Base-by-base conservation (phyloP, 2,797 vertebrate genomes). In the Xenentodon cancila region DNA sequence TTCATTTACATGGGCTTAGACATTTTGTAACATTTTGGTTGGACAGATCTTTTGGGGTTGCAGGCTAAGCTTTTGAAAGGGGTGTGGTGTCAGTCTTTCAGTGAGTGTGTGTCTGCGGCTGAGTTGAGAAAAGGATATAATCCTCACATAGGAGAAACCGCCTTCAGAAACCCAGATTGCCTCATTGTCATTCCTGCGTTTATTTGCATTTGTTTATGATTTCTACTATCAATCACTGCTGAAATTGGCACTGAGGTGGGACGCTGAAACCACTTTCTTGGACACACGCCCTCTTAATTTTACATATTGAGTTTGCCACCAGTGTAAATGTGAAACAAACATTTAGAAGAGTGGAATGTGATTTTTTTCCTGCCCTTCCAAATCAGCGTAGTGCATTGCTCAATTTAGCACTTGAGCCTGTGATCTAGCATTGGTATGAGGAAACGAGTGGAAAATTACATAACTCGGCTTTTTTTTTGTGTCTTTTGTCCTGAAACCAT, bases 141-240 rank as follows among this genome's bases (percentile, higher is more conserved):
- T 42, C n/a, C 21, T 47, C 7, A 18, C 19, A 55, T 34, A 53
- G 59, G 60, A 72, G 53, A 46, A 15, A 53, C 54, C 40, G 30
- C 30, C 30, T 30, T 30, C 30, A 46, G 30, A 17, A 4, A 47
- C 43, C 68, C 18, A 32, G 22, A 27, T 19, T 62, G 11, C 61
- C 9, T 30, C 63, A 15, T 65, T 71, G 12, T 65, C 45, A 47
- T 59, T 71, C 12, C 21, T 9, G 21, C 12, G 5, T 18, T 13
- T 30, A 70, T 79, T 75, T 67, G 53, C 70, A 80, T 85, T 74
- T 82, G 54, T 84, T 79, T 62, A 4, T 45, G 42, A 56, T 8
- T 34, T 37, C 1, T 58, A 4, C 32, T 61, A 25, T 71, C 46
- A 19, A 27, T 7, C 9, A 12, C 43, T 7, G 9, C 12, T 70